These are phyloP conservation scores for Actinemys pallida DNA, from an alignment of 2,113 vertebrate genomes.

Conservation along the genomic window DNA sequence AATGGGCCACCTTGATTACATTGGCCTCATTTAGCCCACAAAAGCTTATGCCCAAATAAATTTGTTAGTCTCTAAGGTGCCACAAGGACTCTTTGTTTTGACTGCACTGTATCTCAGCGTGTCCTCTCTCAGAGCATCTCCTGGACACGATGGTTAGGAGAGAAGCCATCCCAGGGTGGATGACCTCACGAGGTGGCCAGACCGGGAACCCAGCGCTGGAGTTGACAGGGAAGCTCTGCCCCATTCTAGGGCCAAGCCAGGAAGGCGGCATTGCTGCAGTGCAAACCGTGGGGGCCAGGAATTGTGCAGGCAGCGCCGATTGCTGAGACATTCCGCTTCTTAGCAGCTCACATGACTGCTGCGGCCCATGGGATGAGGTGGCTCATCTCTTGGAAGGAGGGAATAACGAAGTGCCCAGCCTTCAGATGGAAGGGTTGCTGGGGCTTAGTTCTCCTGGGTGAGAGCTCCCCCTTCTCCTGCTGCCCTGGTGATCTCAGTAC, in stretches of 20 bases:
- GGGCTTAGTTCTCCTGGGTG: neutral
- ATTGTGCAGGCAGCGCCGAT: neutral
- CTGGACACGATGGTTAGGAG: neutral
- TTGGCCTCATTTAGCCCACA: too few species aligned
- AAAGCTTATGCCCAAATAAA: too few species aligned
- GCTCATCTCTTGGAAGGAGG: neutral
- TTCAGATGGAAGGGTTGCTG: neutral
- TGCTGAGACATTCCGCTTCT: too few species aligned
- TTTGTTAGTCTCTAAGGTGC: too few species aligned
- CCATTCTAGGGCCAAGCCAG: neutral
- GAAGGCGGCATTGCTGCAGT: neutral
- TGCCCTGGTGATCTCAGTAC: neutral
- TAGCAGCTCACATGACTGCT: neutral
- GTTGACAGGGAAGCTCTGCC: neutral
- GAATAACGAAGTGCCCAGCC: neutral
- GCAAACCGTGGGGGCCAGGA: neutral
- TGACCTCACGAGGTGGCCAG: neutral
- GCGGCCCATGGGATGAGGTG: neutral
- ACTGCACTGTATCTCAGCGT: too few species aligned
- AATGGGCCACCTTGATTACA: too few species aligned
- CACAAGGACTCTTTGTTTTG: too few species aligned
- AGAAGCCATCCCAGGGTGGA: neutral
- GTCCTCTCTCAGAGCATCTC: too few species aligned
- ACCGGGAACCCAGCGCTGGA: neutral
- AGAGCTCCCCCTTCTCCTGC: neutral